A percentile compares a stretch with the other conserved stretches of the same genome.
Conservation (phyloP, 2,797 vertebrate genomes). For the Anas capensis region DNA sequence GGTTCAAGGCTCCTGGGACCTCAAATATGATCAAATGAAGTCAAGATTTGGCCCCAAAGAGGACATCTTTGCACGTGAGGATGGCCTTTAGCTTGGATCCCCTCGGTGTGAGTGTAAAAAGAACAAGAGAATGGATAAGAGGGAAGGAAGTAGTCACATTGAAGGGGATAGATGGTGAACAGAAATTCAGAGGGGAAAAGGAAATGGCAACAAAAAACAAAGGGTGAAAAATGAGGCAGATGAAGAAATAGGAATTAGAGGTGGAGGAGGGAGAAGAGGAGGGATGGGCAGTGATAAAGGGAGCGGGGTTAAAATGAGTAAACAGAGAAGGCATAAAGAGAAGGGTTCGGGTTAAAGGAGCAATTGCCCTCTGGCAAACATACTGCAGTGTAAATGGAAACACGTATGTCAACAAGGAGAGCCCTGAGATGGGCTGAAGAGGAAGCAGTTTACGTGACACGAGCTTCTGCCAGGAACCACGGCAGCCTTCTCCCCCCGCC, state of each 20-base stretch:
- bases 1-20: neutral
- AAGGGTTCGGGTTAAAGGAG: constrained; percentile 52
- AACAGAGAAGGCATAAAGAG: constrained; percentile 59
- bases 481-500: neutral
- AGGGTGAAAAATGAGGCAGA: neutral
- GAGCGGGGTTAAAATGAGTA: constrained; percentile 58
- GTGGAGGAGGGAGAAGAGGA: neutral
- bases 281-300: constrained; percentile 3
- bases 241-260: constrained; percentile 20
- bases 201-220: neutral
- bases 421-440: constrained; percentile 22
- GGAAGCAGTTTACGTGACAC: neutral
- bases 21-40: neutral
- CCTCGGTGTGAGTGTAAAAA: neutral
- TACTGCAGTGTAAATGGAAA: constrained; percentile 68
- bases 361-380: constrained; percentile 70
- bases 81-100: neutral
- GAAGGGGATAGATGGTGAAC: neutral
- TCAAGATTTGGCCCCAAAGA: neutral
- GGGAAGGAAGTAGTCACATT: neutral
- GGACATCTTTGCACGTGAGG: neutral
- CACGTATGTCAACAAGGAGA: constrained; percentile 61
- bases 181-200: neutral
- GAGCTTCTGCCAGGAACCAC: constrained; percentile 14
- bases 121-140: neutral